Base-by-base conservation (phyloP, 35 echinoderm and acorn worm species). In the Holothuria glaberrima region DNA sequence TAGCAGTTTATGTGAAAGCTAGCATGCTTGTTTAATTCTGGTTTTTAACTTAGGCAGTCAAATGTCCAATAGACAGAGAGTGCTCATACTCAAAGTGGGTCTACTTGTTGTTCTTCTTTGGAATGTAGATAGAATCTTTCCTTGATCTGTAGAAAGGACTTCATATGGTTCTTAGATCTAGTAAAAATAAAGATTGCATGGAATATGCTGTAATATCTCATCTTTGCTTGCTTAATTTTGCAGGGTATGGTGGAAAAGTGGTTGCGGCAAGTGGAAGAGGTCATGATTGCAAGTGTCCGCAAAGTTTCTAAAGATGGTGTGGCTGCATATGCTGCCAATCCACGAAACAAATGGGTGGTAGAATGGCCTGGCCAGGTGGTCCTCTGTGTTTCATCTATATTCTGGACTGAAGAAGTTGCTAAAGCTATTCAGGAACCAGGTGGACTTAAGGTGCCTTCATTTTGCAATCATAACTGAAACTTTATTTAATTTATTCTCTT, bases 221-320 rank as follows among this genome's bases (percentile, higher is more conserved):
- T n/a, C 17, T 61, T 61, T 48, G 25, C 21, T 27, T 64, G n/a
- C 22, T 79, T 30, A 28, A 33, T 36, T 88, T 33, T 77, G 5
- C 54, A 99, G 97, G 97, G 97, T 56, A 99, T 99, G 97, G 97
- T 99, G 19, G 97, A 99, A 86, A 99, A 99, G 75, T 99, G 93
- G 97, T 71, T 99, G 35, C 30, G 82, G 31, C 97, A 99, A 75
- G 97, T 99, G 9, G 97, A 95, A 48, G 91, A 95, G 35, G 88
- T 95, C 29, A 99, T 99, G 97, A 99, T 95, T 1, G 36, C 82
- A 78, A 98, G 97, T 75, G 88, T 95, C 18, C 60, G 83, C 30
- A 99, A 95, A 60, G 93, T 92, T 22, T 90, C 88, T 78, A 92
- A 91, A 75, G 97, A 99, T 7, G 93, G 93, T 18, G 85, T 89